A percentile compares a stretch with the other conserved stretches of the same genome.
Evolutionary conservation across 2,797 vertebrate species (phyloP).

Genomic region (Vespertilio murinus): DNA sequence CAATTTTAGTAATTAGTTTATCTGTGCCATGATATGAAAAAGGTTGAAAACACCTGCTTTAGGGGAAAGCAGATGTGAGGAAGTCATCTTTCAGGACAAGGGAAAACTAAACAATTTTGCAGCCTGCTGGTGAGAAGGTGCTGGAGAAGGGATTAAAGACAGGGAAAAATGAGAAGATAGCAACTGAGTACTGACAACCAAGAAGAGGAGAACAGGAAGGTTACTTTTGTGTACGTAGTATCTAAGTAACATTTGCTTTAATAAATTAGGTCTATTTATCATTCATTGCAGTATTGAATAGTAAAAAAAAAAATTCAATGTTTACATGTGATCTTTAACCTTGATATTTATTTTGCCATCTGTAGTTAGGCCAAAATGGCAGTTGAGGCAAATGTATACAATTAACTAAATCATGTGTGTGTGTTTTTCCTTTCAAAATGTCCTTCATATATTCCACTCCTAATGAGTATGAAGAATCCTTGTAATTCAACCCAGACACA

Average conservation of each 20-base stretch:
- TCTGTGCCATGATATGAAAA: background rate
- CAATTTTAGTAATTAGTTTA: background rate
- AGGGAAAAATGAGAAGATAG: background rate
- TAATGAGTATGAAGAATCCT: slow-evolving; percentile 29
- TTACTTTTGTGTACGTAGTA: background rate
- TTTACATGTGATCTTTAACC: background rate
- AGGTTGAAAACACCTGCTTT: background rate
- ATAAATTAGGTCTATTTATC: background rate
- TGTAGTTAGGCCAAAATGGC: slow-evolving; percentile 10
- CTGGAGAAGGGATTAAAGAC: background rate
- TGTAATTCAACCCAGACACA: slow-evolving; percentile 8
- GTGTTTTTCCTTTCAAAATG: slow-evolving; percentile 30
- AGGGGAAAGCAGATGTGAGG: background rate
- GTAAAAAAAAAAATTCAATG: background rate
- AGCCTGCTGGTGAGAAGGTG: background rate
- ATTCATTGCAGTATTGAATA: background rate
- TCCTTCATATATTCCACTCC: slow-evolving; percentile 8
- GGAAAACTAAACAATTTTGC: slow-evolving; percentile 11
- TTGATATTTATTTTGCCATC: slow-evolving; percentile 43
- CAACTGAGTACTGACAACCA: background rate
- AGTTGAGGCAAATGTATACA: background rate
- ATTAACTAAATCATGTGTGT: slow-evolving; percentile 4
- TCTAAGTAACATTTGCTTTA: background rate
- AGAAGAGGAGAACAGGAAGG: background rate
- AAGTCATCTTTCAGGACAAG: background rate